Evolutionary conservation across 2,888 invertebrate genomes (phyloP), one percentile per base, ranked within the genome.

Genomic region (Synanthedon formicaeformis): DNA sequence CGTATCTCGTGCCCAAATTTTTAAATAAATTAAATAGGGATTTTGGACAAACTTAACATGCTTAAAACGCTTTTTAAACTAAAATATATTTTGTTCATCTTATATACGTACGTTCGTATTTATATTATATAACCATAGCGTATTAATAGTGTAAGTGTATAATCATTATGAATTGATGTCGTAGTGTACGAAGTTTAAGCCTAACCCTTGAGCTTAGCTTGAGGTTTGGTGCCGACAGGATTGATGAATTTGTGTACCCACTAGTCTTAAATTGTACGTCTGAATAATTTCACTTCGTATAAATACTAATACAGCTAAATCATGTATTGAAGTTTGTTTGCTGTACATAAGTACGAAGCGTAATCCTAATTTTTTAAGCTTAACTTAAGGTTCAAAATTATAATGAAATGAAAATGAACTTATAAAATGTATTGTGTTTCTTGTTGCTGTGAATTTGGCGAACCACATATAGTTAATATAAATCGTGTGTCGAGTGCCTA

Each of bases 1-100:
- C 8, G 34, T 34, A 34, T 34, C 34, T 34, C 34, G 34, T 34
- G 34, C 34, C 34, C 34, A 34, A 45, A 49, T 49, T 49, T 16
- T 5, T 18, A 14, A 76, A 75, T 78, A 64, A 63, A 60, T 23
- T n/a, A 60, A 66, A 68, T 69, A 70, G 80, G 79, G 78, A 81
- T 81, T 81, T 82, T 80, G 83, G 82, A 83, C 81, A 80, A 81
- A 75, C 73, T 75, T 71, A 68, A 65, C 65, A 67, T 72, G 73
- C 69, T 69, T 63, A 61, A 60, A 58, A 58, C 65, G 62, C 66
- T 63, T 23, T 67, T 66, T 63, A 64, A 63, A 61, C 57, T 65
- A 64, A 60, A 60, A 61, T 63, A 63, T 68, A 65, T 73, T 34
- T 73, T 69, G 65, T 62, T 23, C 61, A 58, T 60, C 60, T 61